Percentiles rank a stretch among this genome's conserved stretches.
These are phyloP conservation scores for Diabrotica balteata DNA, from an alignment of 2,888 invertebrate species.

Conservation along the genomic window DNA sequence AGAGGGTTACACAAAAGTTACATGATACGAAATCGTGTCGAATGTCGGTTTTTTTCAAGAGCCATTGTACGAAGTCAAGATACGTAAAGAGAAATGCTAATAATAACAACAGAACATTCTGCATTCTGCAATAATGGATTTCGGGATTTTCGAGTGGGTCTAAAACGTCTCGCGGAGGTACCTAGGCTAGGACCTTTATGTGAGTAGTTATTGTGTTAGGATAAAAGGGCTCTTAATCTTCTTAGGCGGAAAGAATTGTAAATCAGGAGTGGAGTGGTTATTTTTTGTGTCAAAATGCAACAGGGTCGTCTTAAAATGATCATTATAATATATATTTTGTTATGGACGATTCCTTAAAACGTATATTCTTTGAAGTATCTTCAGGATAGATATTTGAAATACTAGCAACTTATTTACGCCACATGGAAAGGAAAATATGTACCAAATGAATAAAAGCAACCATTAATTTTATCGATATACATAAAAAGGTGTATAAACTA, in stretches of 20 bases:
- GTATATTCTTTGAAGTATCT: no score
- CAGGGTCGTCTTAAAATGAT: neutral
- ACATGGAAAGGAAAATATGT: no score
- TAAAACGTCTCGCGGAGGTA: slow-evolving; percentile 34
- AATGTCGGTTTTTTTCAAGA: slow-evolving; percentile 40
- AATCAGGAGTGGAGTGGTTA: slow-evolving; percentile 8
- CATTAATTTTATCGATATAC: no score
- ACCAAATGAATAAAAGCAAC: no score
- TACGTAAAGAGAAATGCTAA: slow-evolving; percentile 40
- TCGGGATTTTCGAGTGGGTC: slow-evolving; percentile 41
- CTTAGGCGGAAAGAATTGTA: slow-evolving; percentile 31
- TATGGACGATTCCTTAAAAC: no score
- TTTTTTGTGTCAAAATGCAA: neutral
- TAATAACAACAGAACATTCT: slow-evolving; percentile 38
- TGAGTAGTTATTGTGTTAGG: slow-evolving; percentile 47
- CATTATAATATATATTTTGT: no score
- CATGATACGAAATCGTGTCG: slow-evolving; percentile 38
- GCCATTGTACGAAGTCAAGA: slow-evolving; percentile 40
- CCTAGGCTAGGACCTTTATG: slow-evolving; percentile 40
- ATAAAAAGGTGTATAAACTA: no score
- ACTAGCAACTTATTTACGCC: no score
- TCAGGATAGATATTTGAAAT: no score
- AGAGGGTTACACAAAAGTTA: slow-evolving; percentile 39
- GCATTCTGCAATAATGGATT: slow-evolving; percentile 40
- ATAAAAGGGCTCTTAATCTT: slow-evolving; percentile 45